These are phyloP conservation scores for Sakesphorus luctuosus DNA, from an alignment of 2,113 vertebrate species.

Conservation along the genomic window DNA sequence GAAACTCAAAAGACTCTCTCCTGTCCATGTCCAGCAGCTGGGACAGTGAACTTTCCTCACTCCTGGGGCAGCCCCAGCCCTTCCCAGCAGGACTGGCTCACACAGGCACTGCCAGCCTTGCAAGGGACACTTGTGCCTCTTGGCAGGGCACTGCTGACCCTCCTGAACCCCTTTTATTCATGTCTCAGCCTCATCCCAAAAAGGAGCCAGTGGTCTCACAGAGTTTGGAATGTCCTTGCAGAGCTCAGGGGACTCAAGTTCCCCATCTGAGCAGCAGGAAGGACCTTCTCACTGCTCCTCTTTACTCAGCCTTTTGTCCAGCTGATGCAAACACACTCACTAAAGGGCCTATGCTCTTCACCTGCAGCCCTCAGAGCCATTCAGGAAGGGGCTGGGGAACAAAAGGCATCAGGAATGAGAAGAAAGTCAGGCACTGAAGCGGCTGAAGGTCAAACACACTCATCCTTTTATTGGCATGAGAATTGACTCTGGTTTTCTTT, in stretches of 20 bases:
- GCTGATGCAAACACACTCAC: fast-evolving
- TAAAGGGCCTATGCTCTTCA: neutral
- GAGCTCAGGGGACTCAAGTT: neutral
- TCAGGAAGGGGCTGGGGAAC: neutral
- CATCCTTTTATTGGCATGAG: neutral
- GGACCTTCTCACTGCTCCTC: neutral
- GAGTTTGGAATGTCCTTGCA: neutral
- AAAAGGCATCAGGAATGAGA: neutral
- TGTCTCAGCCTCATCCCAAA: neutral
- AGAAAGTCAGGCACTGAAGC: neutral
- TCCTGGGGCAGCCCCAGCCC: neutral
- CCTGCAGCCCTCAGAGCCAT: neutral
- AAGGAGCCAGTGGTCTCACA: neutral
- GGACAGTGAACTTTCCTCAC: fast-evolving
- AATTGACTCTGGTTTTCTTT: neutral
- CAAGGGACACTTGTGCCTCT: neutral
- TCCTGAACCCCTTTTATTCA: neutral
- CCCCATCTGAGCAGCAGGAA: neutral
- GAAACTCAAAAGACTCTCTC: neutral
- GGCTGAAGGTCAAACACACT: neutral
- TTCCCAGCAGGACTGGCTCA: neutral
- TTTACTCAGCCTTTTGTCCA: neutral
- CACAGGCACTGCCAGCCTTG: neutral
- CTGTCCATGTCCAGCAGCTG: neutral
- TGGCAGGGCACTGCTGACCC: neutral